phyloP scores from a whole-genome alignment of 2,888 invertebrate species.

The Ophraella communa region DNA sequence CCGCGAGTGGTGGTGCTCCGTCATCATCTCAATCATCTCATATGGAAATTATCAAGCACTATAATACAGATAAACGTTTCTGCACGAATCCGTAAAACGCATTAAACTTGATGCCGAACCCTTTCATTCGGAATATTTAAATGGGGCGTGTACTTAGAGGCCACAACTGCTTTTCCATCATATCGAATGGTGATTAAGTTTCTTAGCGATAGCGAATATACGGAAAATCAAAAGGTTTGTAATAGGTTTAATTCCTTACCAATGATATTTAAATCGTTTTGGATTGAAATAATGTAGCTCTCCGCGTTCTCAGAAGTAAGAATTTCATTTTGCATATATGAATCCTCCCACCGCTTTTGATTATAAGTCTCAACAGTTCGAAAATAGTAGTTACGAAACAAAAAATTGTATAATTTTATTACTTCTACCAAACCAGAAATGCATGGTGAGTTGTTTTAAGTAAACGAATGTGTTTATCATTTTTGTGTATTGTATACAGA shows the following conservation, averaged over 20 bases:
- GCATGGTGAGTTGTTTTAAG: not conserved
- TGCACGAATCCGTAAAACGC: constrained; percentile 58
- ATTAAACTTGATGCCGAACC: constrained; percentile 53
- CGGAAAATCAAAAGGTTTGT: constrained; percentile 26
- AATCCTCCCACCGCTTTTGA: not conserved
- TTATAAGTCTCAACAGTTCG: not conserved
- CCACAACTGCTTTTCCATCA: constrained; percentile 32
- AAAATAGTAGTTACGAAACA: not conserved
- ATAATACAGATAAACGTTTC: constrained; percentile 58
- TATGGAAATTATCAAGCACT: constrained; percentile 58
- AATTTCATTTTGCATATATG: constrained; percentile 1
- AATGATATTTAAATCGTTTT: constrained; percentile 17
- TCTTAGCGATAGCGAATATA: constrained; percentile 24
- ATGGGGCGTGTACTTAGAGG: constrained; percentile 49
- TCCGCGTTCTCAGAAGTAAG: not conserved
- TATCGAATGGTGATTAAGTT: constrained; percentile 37
- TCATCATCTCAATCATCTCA: constrained; percentile 55
- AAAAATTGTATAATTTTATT: not conserved
- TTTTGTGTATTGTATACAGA: too few species aligned
- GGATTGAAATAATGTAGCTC: constrained; percentile 6
- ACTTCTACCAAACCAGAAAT: not conserved
- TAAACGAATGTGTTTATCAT: not conserved
- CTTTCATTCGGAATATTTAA: constrained; percentile 57
- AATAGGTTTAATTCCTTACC: constrained; percentile 9
- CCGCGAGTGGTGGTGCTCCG: constrained; percentile 40